Percentiles rank a stretch among this genome's conserved stretches.
These are phyloP conservation scores for Ladona fulva DNA, from an alignment of 1,140 invertebrate genomes.

Conservation along the genomic window DNA sequence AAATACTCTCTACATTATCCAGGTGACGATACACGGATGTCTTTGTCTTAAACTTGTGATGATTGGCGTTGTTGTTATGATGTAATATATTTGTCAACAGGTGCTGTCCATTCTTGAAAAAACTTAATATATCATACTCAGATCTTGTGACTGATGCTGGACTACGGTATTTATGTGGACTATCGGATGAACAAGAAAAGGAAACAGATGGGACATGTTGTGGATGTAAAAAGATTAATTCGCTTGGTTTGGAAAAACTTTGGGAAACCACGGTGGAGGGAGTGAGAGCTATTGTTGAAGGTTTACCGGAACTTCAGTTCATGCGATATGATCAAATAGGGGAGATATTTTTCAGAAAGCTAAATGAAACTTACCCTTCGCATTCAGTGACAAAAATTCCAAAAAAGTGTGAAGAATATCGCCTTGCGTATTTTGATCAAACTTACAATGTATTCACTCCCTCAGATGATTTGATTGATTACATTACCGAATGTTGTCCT, in stretches of 20 bases:
- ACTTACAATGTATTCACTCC: conserved; percentile 12
- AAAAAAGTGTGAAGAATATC: background rate
- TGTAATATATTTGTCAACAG: background rate
- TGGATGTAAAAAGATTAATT: conserved; percentile 12
- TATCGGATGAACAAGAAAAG: background rate
- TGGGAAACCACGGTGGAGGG: conserved; percentile 13
- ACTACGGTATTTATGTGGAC: background rate
- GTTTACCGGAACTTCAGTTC: background rate
- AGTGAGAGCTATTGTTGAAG: background rate
- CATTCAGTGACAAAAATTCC: background rate
- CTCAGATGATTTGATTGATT: background rate
- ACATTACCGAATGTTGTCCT: background rate
- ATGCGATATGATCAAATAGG: conserved; percentile 11
- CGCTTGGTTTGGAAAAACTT: conserved; percentile 12
- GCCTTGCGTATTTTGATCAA: conserved; percentile 11
- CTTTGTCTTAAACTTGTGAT: background rate
- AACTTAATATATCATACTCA: conserved; percentile 13
- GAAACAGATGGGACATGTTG: background rate
- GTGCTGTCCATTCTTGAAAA: background rate
- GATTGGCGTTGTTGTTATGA: background rate
- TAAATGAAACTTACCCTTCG: background rate
- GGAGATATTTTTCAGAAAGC: background rate
- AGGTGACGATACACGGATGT: background rate
- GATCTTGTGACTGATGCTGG: conserved; percentile 11
- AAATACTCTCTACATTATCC: background rate